A percentile compares a stretch with the other conserved stretches of the same genome.
Conservation (phyloP, 2,888 invertebrate species). For the Galerucella pusilla region DNA sequence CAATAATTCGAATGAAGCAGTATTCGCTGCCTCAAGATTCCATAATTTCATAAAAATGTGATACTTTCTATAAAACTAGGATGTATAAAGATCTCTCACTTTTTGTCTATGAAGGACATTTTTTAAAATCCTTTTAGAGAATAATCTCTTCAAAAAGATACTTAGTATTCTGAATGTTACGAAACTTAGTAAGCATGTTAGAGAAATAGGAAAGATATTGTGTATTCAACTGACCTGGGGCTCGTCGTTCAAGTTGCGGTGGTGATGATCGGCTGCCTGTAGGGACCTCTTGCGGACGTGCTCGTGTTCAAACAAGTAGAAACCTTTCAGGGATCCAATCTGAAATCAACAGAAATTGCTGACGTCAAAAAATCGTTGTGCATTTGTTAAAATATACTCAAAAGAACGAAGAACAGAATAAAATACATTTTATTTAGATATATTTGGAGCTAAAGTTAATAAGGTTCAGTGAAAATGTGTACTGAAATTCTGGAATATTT, state of each 20-base stretch:
- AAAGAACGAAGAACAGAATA: no score
- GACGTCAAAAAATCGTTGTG: conserved; percentile 6
- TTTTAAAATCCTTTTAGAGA: background rate
- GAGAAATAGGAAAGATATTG: conserved; percentile 3
- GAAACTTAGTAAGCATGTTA: conserved; percentile 1
- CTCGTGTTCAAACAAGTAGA: conserved; percentile 87
- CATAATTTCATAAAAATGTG: no score
- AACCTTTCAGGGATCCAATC: conserved; percentile 90
- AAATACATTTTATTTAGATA: no score
- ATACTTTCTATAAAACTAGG: no score
- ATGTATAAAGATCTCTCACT: no score
- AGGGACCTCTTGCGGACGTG: conserved; percentile 87
- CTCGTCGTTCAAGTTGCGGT: conserved; percentile 81
- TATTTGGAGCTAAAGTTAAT: no score
- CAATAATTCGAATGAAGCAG: no score
- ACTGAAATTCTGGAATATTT: no score
- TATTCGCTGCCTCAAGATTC: no score
- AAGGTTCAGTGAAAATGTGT: no score
- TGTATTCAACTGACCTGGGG: conserved; percentile 72
- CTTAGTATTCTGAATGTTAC: conserved; percentile 3
- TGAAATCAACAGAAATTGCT: conserved; percentile 69
- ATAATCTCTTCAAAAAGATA: background rate
- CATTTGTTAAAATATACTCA: no score
- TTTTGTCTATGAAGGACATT: no score
- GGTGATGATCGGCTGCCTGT: conserved; percentile 81